A percentile compares a stretch with the other conserved stretches of the same genome.
phyloP scores from a whole-genome alignment of 2,888 invertebrate genomes.

The Drosophila rellima region DNA sequence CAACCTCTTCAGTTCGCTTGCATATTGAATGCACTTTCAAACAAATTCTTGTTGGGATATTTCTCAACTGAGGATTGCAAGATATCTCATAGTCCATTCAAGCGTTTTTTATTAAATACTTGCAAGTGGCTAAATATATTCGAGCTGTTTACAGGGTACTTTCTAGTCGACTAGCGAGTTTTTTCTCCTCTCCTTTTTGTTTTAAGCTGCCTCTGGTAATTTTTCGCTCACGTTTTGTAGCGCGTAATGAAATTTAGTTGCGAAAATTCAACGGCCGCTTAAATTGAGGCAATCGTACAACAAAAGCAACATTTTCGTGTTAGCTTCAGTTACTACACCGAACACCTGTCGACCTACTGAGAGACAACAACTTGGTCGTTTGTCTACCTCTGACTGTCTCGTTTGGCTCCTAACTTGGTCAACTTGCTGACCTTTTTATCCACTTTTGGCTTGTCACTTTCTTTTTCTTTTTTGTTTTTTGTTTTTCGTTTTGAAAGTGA shows the following conservation, averaged over 20 bases:
- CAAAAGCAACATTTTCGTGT: conserved; percentile 46
- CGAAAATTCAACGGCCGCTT: conserved; percentile 64
- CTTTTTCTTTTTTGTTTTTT: conserved; percentile 33
- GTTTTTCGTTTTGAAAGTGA: conserved; percentile 61
- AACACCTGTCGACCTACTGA: conserved; percentile 59
- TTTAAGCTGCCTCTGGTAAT: conserved; percentile 18
- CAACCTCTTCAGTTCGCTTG: too few species aligned
- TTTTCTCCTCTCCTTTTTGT: not conserved
- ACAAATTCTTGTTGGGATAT: not conserved
- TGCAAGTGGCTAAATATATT: too few species aligned
- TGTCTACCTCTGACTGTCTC: conserved; percentile 12
- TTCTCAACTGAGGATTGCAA: not conserved
- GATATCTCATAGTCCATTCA: not conserved
- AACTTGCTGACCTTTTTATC: conserved; percentile 60
- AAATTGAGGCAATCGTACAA: conserved; percentile 55
- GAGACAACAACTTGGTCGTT: conserved; percentile 26
- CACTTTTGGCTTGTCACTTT: conserved; percentile 42
- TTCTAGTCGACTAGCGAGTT: not conserved
- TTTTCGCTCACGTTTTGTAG: conserved; percentile 59
- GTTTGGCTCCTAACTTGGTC: conserved; percentile 42
- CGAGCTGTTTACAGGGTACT: not conserved
- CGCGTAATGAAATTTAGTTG: conserved; percentile 68
- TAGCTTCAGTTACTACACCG: conserved; percentile 38
- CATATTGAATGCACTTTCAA: too few species aligned
- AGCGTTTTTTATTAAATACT: not conserved